Base-by-base conservation (phyloP, 2,888 invertebrate genomes). In the Xylota sylvarum region DNA sequence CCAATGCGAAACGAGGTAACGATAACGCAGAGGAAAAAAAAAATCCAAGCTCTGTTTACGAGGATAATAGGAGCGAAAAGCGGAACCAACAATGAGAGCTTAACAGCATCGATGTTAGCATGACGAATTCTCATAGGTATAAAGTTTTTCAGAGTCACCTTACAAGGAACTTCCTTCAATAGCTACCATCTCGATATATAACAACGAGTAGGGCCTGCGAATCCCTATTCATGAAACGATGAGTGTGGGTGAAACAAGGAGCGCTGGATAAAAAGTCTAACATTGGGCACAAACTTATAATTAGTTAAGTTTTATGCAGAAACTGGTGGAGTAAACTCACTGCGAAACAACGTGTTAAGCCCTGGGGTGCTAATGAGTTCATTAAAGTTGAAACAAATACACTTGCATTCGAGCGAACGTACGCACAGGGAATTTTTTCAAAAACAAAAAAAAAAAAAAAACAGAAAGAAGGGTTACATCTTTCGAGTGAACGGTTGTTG, bases 281-380 rank as follows among this genome's bases (percentile, higher is more conserved):
- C 43, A 27, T 32, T 37, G 46, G 10, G 60, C 55, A 65, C 6
- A 72, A 81, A 85, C 80, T 85, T 85, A 85, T 81, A 85, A 80
- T 85, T 77, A 72, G 76, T 77, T 85, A 70, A 80, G 85, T 85
- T 85, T 85, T 60, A 80, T 67, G 76, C 65, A 65, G 55, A 76
- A 52, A 64, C 30, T 64, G 62, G 27, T 55, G 17, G 12, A 64
- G 58, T 46, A 37, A 37, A 40, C 14, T 12, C 30, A 9, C 17
- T 23, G 46, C 30, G 37, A 35, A 67, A 46, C 67, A 73, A 67
- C 60, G 55, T 84, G 55, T 69, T 30, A 23, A 43, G 35, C 10
- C 46, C 37, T 0, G 56, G 60, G 37, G 70, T 79, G 64, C 52
- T 79, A 70, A 70, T 70, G 70, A 79, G 70, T 70, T 70, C 35